A percentile compares a stretch with the other conserved stretches of the same genome.
phyloP scores from a whole-genome alignment of 2,888 invertebrate genomes.

The Acleris sparsana region DNA sequence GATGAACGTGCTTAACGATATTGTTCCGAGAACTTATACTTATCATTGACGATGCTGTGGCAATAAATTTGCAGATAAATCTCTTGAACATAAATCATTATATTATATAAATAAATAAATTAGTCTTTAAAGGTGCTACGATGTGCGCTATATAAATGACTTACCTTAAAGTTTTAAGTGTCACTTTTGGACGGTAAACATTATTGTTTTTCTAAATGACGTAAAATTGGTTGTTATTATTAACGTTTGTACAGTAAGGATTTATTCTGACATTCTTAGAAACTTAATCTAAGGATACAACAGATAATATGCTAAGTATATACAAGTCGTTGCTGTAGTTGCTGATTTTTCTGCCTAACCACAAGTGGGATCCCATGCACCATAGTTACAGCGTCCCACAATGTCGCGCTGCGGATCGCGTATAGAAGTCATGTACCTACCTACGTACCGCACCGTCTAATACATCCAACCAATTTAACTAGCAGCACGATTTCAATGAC shows the following conservation, averaged over 20 bases:
- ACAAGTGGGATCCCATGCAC: slow-evolving; percentile 8
- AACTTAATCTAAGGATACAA: too few relatives aligned
- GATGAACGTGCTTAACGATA: slow-evolving; percentile 52
- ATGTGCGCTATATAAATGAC: not conserved
- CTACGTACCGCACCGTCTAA: slow-evolving; percentile 21
- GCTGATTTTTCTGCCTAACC: not conserved
- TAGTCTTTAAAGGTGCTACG: not conserved
- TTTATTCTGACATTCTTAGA: too few relatives aligned
- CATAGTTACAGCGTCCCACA: slow-evolving; percentile 7
- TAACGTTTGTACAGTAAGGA: too few relatives aligned
- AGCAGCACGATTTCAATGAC: slow-evolving; percentile 29
- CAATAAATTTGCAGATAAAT: slow-evolving; percentile 47
- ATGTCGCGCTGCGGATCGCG: slow-evolving; percentile 14
- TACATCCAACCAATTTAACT: slow-evolving; percentile 21
- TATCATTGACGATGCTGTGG: slow-evolving; percentile 46
- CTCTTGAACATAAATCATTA: slow-evolving; percentile 39
- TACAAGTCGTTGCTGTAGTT: too few relatives aligned
- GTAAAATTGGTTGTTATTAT: too few relatives aligned
- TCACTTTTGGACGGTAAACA: too few relatives aligned
- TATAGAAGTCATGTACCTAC: slow-evolving; percentile 3
- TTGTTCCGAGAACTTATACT: slow-evolving; percentile 53
- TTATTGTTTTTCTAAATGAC: too few relatives aligned
- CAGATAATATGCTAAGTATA: too few relatives aligned
- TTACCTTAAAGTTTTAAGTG: too few relatives aligned
- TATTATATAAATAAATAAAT: too few relatives aligned